Conservation (phyloP, 2,797 vertebrate species). For the Myotis pilosus region DNA sequence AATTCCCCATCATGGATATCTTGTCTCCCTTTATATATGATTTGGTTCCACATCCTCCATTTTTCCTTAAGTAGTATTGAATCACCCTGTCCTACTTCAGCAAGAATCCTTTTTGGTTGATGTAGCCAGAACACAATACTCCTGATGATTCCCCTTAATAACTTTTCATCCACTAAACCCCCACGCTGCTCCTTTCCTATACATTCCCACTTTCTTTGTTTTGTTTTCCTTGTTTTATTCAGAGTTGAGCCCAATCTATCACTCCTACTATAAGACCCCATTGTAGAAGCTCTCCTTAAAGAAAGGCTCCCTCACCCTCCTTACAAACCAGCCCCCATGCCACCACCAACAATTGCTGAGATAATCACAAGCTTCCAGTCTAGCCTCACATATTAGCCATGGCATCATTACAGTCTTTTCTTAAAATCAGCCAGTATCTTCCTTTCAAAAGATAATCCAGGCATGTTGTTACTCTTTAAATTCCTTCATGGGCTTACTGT, state of each 20-base stretch:
- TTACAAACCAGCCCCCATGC: neutral
- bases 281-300: neutral
- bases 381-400: neutral
- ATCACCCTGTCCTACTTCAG: neutral
- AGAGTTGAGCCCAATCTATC: neutral
- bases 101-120: neutral
- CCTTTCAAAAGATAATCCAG: neutral
- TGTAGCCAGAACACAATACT: neutral
- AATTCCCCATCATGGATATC: neutral
- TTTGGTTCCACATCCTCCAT: neutral
- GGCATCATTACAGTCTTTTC: neutral
- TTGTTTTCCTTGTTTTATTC: neutral
- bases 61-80: neutral
- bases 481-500: neutral
- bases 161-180: neutral
- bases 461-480: neutral
- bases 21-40: neutral
- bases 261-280: neutral
- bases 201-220: neutral
- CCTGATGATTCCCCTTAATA: neutral
- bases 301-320: neutral
- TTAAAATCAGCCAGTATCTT: neutral
- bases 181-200: neutral
- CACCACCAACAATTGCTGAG: neutral
- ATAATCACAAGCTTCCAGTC: neutral